Evolutionary conservation across 2,888 invertebrate species (phyloP).

Genomic region (Entomobrya proxima): DNA sequence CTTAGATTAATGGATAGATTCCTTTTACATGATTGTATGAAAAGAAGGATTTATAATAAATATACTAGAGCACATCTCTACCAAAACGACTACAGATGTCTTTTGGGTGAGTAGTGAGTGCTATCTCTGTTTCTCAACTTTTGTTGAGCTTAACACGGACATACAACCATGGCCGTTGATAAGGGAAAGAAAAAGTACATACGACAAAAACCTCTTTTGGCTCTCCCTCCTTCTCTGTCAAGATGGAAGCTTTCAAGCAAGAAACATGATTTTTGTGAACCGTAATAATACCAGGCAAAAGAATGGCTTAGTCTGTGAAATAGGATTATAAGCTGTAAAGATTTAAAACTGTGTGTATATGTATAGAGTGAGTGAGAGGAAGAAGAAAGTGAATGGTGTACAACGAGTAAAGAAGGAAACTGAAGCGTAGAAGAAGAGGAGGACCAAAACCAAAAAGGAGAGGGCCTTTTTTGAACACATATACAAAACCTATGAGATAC

Average conservation of each 20-base stretch:
- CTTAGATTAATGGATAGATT: no score
- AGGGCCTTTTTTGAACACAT: neutral
- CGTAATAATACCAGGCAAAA: slow-evolving; percentile 34
- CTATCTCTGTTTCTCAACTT: neutral
- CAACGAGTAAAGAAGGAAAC: neutral
- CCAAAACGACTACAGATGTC: neutral
- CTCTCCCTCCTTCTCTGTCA: neutral
- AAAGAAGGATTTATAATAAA: no score
- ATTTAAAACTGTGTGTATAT: neutral
- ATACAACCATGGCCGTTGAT: neutral
- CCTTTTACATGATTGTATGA: no score
- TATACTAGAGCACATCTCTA: no score
- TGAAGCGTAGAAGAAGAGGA: neutral
- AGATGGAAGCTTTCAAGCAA: slow-evolving; percentile 59
- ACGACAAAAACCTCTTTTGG: neutral
- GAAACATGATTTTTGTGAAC: slow-evolving; percentile 62
- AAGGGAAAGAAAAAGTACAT: neutral
- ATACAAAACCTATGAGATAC: neutral
- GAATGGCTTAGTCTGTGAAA: slow-evolving; percentile 49
- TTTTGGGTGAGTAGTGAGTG: neutral
- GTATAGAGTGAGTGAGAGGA: neutral
- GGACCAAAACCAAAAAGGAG: neutral
- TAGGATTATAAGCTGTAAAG: slow-evolving; percentile 63
- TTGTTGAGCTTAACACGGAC: neutral
- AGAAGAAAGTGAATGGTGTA: neutral